Conservation (phyloP, 1,140 invertebrate species). For the Varroa destructor region DNA sequence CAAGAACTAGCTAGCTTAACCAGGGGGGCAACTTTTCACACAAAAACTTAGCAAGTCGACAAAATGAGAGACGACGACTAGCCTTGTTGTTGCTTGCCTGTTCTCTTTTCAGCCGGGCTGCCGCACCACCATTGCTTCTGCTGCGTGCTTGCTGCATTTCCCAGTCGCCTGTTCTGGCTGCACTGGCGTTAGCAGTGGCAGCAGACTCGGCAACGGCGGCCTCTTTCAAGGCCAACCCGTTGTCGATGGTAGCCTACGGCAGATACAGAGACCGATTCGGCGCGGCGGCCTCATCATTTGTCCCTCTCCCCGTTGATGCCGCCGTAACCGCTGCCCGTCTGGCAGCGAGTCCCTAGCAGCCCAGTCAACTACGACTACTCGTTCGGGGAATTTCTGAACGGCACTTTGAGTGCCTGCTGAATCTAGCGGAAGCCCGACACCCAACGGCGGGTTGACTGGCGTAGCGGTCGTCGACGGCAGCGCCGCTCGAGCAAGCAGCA, state of each 20-base stretch:
- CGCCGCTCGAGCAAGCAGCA: not conserved
- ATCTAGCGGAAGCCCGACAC: conserved; percentile 10
- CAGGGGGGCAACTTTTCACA: no score
- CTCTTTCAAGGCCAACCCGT: conserved; percentile 26
- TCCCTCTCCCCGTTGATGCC: not conserved
- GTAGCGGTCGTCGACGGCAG: not conserved
- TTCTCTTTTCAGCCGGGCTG: no score
- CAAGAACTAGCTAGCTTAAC: no score
- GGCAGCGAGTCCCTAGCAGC: not conserved
- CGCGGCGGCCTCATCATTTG: not conserved
- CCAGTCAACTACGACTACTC: conserved; percentile 22
- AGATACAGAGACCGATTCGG: not conserved
- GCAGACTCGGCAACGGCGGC: conserved; percentile 4
- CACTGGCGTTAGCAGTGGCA: not conserved
- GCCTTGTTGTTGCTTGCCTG: no score
- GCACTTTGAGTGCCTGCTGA: conserved; percentile 22
- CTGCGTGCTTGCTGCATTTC: no score
- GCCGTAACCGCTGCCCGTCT: not conserved
- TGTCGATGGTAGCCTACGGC: not conserved
- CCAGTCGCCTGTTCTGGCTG: no score
- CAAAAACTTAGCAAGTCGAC: no score
- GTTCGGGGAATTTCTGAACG: conserved; percentile 28
- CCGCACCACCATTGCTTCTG: no score
- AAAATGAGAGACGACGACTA: no score
- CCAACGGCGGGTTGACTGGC: not conserved